phyloP scores from a whole-genome alignment of 1,140 invertebrate genomes.

The Drosophila trapezifrons region DNA sequence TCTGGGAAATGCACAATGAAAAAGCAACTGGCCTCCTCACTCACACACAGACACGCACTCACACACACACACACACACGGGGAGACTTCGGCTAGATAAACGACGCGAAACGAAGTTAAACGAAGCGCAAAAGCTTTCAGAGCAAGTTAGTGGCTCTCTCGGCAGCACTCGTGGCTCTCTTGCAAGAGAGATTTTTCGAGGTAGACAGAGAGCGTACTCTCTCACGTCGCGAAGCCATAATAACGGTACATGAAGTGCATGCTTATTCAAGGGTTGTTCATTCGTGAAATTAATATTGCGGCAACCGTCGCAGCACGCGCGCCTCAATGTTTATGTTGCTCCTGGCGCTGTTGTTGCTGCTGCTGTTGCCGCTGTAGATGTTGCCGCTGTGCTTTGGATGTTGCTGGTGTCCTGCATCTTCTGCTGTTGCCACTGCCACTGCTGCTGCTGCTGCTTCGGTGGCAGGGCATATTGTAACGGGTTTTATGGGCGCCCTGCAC shows the following conservation, averaged over 20 bases:
- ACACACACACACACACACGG: neutral
- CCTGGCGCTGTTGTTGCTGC: constrained; percentile 43
- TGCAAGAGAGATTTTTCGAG: neutral
- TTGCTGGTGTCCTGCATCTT: constrained; percentile 24
- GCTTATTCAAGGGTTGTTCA: constrained; percentile 83
- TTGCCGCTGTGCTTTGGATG: constrained; percentile 23
- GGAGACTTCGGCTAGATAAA: constrained; percentile 15
- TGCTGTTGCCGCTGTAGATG: constrained; percentile 9
- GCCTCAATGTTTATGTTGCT: constrained; percentile 77
- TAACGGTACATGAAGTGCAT: constrained; percentile 78
- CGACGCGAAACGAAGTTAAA: constrained; percentile 28
- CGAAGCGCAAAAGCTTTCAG: constrained; percentile 37
- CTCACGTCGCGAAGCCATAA: constrained; percentile 64
- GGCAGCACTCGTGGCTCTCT: constrained; percentile 3
- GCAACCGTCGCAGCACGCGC: constrained; percentile 72
- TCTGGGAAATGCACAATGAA: constrained; percentile 83
- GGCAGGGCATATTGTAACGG: constrained; percentile 68
- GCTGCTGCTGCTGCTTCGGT: constrained; percentile 9
- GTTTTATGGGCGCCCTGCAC: constrained; percentile 66
- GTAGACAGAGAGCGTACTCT: constrained; percentile 11
- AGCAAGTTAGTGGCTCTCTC: constrained; percentile 3
- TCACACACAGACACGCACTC: constrained; percentile 17
- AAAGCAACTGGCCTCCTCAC: constrained; percentile 62
- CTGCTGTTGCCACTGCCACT: neutral
- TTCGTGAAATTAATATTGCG: constrained; percentile 84